Evolutionary conservation across 2,888 invertebrate species (phyloP), one percentile per base, ranked within the genome.

Genomic region (Hirtodrosophila confusa): DNA sequence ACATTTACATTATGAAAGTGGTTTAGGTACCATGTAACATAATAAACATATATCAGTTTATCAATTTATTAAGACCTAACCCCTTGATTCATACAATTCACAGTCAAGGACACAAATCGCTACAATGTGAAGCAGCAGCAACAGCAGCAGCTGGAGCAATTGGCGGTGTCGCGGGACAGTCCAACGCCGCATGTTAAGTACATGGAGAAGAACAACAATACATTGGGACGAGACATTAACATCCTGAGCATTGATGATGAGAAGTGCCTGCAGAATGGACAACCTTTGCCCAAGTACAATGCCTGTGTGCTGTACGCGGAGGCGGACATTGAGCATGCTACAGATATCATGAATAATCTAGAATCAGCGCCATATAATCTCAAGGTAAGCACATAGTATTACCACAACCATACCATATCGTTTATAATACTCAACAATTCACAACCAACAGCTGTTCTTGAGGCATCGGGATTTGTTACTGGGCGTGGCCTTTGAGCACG

Each of bases 261-360:
- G 9, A 90, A 90, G 24, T 91, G 92, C 44, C 75, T 91, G 8
- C 89, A 90, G 8, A 88, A 90, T 78, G 93, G 93, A 5, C 89
- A 91, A 67, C 91, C 84, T 86, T 93, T 93, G 7, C 95, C 95
- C 84, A 92, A 91, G 36, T 97, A 97, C 80, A 95, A 97, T 91
- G 97, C 96, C 0, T 96, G 95, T 87, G 93, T 97, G 8, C 89
- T 97, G 29, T 96, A 94, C 78, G 95, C 95, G 0, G 94, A 95
- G 41, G 95, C 95, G 65, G 97, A 97, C 88, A 91, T 92, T 10
- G 92, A 93, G 3, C 96, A 96, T 91, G 96, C 95, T 0, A 93
- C 93, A 0, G 92, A 94, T 77, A 92, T 96, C 62, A 92, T 95
- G 11, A 92, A 92, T 0, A 93, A 93, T 72, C 93, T 96, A 91